Percentiles rank a stretch among this genome's conserved stretches.
Conservation (phyloP, 2,888 invertebrate genomes). For the Agrochola circellaris region DNA sequence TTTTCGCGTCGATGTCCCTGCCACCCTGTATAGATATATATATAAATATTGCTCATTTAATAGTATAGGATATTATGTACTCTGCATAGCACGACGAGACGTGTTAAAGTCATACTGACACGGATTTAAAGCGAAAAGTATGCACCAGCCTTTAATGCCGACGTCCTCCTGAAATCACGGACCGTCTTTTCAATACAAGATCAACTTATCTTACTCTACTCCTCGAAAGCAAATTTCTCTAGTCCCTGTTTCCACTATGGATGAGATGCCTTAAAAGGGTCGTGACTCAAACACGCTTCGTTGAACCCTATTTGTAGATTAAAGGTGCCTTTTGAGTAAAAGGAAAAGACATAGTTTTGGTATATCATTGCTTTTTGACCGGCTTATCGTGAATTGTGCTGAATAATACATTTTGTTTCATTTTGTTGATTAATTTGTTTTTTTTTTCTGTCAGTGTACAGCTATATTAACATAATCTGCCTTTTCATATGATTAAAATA, state of each 20-base stretch:
- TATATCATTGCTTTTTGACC: constrained; percentile 48
- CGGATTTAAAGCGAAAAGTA: background rate
- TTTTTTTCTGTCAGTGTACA: background rate
- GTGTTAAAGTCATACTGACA: background rate
- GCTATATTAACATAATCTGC: background rate
- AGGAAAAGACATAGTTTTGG: constrained; percentile 58
- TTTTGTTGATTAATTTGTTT: background rate
- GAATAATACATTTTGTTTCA: background rate
- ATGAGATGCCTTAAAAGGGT: constrained; percentile 61
- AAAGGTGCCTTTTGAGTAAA: constrained; percentile 62
- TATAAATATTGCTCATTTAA: too few species aligned
- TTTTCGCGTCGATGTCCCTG: too few species aligned
- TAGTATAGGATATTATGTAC: background rate
- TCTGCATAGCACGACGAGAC: background rate
- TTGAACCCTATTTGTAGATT: constrained; percentile 68
- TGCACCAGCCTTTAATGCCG: background rate
- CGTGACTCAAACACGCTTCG: constrained; percentile 64
- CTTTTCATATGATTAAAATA: background rate
- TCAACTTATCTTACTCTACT: constrained; percentile 46
- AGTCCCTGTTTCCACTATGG: constrained; percentile 36
- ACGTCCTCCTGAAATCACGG: constrained; percentile 37
- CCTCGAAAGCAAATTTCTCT: constrained; percentile 38
- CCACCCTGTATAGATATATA: too few species aligned
- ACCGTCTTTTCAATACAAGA: constrained; percentile 45
- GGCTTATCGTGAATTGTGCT: constrained; percentile 30